These are phyloP conservation scores for Neosilurus hyrtlii DNA, from an alignment of 2,797 vertebrate species.

Conservation along the genomic window DNA sequence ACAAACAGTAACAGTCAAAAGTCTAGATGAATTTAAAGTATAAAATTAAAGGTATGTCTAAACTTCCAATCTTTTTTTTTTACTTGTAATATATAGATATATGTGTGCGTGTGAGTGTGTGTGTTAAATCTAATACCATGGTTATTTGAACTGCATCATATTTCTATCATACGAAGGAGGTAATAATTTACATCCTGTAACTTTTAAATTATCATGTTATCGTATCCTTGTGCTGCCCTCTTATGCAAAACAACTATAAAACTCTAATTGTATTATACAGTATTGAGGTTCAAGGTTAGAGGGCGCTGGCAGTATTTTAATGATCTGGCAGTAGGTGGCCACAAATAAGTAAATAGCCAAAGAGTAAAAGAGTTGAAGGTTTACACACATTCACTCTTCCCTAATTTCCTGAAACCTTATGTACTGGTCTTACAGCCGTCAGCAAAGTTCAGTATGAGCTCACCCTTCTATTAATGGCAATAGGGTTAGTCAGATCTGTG, in stretches of 20 bases:
- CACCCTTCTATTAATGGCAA: not conserved
- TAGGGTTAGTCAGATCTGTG: constrained; percentile 3
- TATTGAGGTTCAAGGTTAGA: not conserved
- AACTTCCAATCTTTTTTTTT: too few relatives aligned
- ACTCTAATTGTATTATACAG: not conserved
- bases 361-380: not conserved
- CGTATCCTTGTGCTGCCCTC: not conserved
- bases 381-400: not conserved
- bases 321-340: not conserved
- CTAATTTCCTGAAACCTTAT: not conserved
- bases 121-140: too few relatives aligned
- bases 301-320: not conserved
- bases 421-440: not conserved
- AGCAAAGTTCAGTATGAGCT: constrained; percentile 4
- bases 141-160: not conserved
- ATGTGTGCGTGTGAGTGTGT: too few relatives aligned
- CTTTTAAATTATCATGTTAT: too few relatives aligned
- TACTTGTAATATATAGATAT: too few relatives aligned
- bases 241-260: not conserved
- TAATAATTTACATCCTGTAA: not conserved
- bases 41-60: too few relatives aligned
- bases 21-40: too few relatives aligned
- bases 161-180: not conserved
- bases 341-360: not conserved
- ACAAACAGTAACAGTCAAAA: too few relatives aligned